Base-by-base conservation (phyloP, 2,888 invertebrate species). In the Andrena praecox region DNA sequence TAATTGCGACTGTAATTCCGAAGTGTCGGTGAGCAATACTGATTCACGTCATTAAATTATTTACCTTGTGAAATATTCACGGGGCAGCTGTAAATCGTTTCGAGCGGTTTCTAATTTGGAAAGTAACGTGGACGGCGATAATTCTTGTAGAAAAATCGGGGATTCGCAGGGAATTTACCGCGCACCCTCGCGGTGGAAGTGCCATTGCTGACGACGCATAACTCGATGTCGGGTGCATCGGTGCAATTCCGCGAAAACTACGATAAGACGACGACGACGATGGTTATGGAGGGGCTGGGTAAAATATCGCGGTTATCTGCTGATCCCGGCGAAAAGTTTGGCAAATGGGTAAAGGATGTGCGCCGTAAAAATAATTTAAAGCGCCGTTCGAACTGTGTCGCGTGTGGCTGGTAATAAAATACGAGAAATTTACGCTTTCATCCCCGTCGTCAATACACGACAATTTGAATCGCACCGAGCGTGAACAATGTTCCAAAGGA, bases 231-330 rank as follows among this genome's bases (percentile, higher is more conserved):
- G 80, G 50, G 71, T 82, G 82, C 82, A 82, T 82, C 63, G 71
- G 59, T 64, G 82, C 77, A 82, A 70, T 77, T 72, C 76, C 59
- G 71, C 63, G 77, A 54, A 72, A 77, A 76, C 52, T 66, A 77
- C 77, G 82, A 82, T 77, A 82, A 82, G 71, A 76, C 67, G 75
- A 64, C 76, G 75, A 64, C 76, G 71, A 62, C 54, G 56, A 70
- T 66, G 56, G 82, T 67, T 70, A 48, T 48, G 56, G 66, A 56
- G 64, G 7, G 16, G 42, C 42, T 27, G 71, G 64, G 68, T 79
- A 79, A 84, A 77, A 78, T 84, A 84, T 84, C 74, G 42, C 42
- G 52, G 66, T 73, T 78, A 83, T 84, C 74, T 78, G 82, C 83
- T 83, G 83, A 82, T 83, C 78, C 67, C 56, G 50, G 83, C 67